Conservation (phyloP, 2,888 invertebrate genomes). For the Lasioglossum morio region DNA sequence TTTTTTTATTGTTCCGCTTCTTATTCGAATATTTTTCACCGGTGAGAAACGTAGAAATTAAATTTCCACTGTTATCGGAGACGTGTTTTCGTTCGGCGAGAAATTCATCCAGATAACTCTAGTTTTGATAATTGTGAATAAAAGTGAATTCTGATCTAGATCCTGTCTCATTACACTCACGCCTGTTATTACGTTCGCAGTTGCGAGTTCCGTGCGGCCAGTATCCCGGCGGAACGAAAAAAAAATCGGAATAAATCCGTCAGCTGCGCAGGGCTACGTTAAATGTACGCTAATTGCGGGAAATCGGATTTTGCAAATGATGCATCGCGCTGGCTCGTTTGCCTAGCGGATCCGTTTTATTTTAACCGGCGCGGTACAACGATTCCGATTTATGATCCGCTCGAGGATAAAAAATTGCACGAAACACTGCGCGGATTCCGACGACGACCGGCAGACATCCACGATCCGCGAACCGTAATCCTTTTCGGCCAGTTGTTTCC, state of each 20-base stretch:
- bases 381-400: slow-evolving; percentile 17
- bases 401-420: neutral
- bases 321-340: slow-evolving; percentile 11
- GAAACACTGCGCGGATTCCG: slow-evolving; percentile 4
- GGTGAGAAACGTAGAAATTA: neutral
- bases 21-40: neutral
- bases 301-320: slow-evolving; percentile 17
- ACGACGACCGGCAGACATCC: slow-evolving; percentile 17
- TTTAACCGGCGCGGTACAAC: neutral
- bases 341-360: neutral
- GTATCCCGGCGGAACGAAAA: neutral
- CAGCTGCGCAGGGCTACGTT: neutral
- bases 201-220: neutral
- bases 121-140: no score
- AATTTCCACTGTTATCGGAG: neutral
- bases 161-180: neutral
- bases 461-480: slow-evolving; percentile 48
- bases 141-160: neutral
- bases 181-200: neutral
- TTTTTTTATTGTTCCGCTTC: neutral
- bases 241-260: neutral
- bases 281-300: slow-evolving; percentile 27
- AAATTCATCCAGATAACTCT: no score
- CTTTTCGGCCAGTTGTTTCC: slow-evolving; percentile 61
- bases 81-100: neutral